Evolutionary conservation across 2,888 invertebrate genomes (phyloP), one percentile per base, ranked within the genome.

Genomic region (Epiblema foenella): DNA sequence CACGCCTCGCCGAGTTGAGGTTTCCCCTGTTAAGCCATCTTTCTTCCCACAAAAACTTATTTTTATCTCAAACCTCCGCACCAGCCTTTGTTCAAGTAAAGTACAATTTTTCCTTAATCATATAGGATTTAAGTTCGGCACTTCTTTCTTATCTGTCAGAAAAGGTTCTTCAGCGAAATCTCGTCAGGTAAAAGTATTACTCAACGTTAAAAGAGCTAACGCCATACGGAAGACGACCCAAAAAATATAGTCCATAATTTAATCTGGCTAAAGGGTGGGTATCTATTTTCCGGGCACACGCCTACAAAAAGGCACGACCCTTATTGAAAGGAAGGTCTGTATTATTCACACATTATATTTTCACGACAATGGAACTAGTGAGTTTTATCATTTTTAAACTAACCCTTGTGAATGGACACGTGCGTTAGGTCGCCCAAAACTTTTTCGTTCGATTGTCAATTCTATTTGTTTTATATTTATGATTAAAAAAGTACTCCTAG

Each of bases 211-310:
- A 69, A 71, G 67, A 57, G 72, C 54, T 78, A 75, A 79, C 79
- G 79, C 77, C 82, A 79, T 81, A 83, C 79, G 85, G 85, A 84
- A 83, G 85, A 75, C 78, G 80, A 79, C 81, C 83, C 79, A 77
- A 82, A 85, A 86, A 87, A 89, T 87, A 88, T 84, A 85, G 86
- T 84, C 83, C 83, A 88, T 89, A 89, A 89, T 89, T 89, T 89
- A 89, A 90, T 90, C 87, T 84, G 75, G 81, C 83, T 82, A 87
- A 90, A 86, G 87, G 89, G 86, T 87, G 79, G 80, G 87, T 87
- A 88, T 87, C 86, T 88, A 87, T 87, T 89, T 88, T 86, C 84
- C 84, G 81, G 83, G 80, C 79, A 79, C 80, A 79, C 82, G 81
- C 85, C 83, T 85, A 76, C 77, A 86, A 89, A 76, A 85, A 85